Evolutionary conservation across 2,797 vertebrate species (phyloP).

Genomic region (Aphelocoma californica): DNA sequence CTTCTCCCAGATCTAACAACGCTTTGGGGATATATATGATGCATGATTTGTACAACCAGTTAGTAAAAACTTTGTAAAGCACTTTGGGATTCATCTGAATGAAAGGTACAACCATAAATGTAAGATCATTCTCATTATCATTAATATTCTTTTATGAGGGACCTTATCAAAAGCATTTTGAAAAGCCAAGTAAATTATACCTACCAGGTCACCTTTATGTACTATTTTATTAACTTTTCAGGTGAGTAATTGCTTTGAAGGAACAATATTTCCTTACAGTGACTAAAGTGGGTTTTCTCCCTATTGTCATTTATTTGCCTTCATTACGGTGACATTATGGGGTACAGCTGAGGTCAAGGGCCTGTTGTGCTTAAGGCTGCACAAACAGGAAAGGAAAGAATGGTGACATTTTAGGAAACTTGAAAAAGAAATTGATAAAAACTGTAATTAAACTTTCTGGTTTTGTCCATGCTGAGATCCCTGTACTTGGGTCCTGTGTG

Average conservation of each 20-base stretch:
- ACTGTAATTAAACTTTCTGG: background rate
- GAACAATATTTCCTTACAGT: background rate
- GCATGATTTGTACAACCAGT: conserved; percentile 47
- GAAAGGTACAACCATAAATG: conserved; percentile 49
- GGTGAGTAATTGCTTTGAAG: conserved; percentile 13
- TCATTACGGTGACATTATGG: background rate
- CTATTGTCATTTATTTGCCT: background rate
- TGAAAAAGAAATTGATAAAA: background rate
- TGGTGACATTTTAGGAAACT: background rate
- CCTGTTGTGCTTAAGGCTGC: background rate
- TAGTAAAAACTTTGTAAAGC: conserved; percentile 46
- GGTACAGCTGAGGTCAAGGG: background rate
- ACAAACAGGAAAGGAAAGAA: background rate
- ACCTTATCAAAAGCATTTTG: conserved; percentile 62
- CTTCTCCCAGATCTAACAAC: background rate
- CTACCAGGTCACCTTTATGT: conserved; percentile 55
- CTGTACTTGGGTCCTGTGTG: background rate
- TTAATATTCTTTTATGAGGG: conserved; percentile 62
- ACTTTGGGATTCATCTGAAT: conserved; percentile 52
- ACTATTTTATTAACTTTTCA: conserved; percentile 61
- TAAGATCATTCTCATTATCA: conserved; percentile 55
- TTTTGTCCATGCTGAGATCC: background rate
- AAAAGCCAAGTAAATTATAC: conserved; percentile 46
- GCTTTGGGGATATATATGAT: conserved; percentile 11
- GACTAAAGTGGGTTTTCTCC: background rate